phyloP scores from a whole-genome alignment of 92 coral and sea anemone species.

The Palythoa caribaeorum region DNA sequence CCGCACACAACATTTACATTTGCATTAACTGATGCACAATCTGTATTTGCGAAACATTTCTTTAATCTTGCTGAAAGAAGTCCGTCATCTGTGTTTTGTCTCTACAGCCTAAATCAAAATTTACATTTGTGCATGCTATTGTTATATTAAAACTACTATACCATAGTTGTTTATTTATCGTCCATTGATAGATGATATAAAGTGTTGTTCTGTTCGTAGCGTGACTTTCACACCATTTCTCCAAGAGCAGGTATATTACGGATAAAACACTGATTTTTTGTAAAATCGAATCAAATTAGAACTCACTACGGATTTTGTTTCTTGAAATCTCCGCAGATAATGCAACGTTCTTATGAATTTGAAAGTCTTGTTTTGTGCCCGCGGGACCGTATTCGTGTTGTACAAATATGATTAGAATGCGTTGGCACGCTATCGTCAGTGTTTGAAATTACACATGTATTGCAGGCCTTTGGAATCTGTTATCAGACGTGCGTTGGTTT shows the following conservation, averaged over 20 bases:
- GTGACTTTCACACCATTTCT: conserved; percentile 31
- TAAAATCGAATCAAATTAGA: neutral
- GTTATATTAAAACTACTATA: neutral
- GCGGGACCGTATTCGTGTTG: conserved; percentile 43
- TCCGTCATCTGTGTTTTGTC: neutral
- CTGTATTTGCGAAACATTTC: neutral
- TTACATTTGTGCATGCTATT: conserved; percentile 14
- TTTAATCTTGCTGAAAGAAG: neutral
- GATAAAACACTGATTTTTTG: neutral
- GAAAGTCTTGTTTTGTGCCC: conserved; percentile 43
- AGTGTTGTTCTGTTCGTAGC: conserved; percentile 45
- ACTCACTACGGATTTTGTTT: neutral
- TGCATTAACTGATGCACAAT: neutral
- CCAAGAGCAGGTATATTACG: neutral
- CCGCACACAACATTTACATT: neutral
- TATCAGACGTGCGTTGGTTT: neutral
- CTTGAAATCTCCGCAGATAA: neutral
- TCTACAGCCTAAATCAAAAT: neutral
- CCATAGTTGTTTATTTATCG: conserved; percentile 36
- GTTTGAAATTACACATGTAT: conserved; percentile 8
- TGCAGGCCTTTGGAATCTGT: neutral
- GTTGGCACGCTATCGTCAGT: conserved; percentile 33
- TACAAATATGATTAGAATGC: conserved; percentile 42
- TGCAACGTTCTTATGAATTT: conserved; percentile 29
- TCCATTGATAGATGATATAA: conserved; percentile 43